phyloP scores from a whole-genome alignment of 2,888 invertebrate species.

The Nomada hirtipes region DNA sequence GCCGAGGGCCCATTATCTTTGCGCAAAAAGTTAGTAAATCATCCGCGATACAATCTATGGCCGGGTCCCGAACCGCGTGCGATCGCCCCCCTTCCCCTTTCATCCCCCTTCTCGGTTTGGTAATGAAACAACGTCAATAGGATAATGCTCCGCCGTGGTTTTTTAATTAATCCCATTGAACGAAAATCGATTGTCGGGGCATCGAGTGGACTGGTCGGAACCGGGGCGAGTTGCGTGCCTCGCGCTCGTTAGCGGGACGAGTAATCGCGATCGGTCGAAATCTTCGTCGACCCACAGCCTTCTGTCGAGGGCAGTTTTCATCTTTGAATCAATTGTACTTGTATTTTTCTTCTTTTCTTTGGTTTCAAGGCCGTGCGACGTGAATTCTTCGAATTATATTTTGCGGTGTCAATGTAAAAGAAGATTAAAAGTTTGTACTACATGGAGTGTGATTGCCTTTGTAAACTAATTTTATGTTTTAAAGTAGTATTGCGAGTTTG shows the following conservation, averaged over 20 bases:
- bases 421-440: too few relatives aligned
- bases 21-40: slow-evolving; percentile 64
- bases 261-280: slow-evolving; percentile 4
- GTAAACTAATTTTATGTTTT: too few relatives aligned
- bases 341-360: too few relatives aligned
- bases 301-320: not conserved
- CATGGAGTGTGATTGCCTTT: too few relatives aligned
- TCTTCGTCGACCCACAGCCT: not conserved
- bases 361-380: too few relatives aligned
- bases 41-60: slow-evolving; percentile 60
- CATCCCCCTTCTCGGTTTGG: not conserved
- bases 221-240: not conserved
- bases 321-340: not conserved
- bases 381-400: too few relatives aligned
- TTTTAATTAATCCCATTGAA: slow-evolving; percentile 52
- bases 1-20: slow-evolving; percentile 60
- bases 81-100: not conserved
- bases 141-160: slow-evolving; percentile 38
- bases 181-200: slow-evolving; percentile 17
- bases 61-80: not conserved
- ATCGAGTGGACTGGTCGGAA: not conserved
- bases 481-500: too few relatives aligned
- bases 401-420: too few relatives aligned
- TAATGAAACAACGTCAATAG: slow-evolving; percentile 54
- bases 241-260: slow-evolving; percentile 15